phyloP scores from a whole-genome alignment of 2,888 invertebrate genomes.

The Caenorhabditis sp. region DNA sequence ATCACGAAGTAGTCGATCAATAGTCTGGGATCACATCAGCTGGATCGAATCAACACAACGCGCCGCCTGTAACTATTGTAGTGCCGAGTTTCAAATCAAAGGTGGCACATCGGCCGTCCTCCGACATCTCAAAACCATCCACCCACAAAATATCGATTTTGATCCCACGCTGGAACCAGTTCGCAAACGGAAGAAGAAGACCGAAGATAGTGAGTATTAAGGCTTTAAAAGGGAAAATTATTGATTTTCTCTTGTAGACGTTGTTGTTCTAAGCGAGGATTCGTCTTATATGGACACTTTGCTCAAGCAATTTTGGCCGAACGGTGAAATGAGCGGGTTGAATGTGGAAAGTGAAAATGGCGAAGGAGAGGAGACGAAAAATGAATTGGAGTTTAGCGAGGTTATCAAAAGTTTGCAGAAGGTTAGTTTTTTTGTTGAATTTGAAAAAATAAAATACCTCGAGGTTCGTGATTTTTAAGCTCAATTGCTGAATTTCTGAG shows the following conservation, averaged over 20 bases:
- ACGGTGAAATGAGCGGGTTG: background rate
- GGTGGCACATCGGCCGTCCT: constrained; percentile 35
- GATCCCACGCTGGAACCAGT: constrained; percentile 34
- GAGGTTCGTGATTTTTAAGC: too few species aligned
- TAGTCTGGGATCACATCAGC: constrained; percentile 33
- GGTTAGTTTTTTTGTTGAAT: constrained; percentile 7
- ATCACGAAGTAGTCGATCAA: constrained; percentile 26
- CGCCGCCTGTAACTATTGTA: constrained; percentile 27
- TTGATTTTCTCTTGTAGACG: too few species aligned
- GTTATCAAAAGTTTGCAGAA: constrained; percentile 27
- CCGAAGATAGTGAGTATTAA: background rate
- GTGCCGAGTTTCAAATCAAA: constrained; percentile 30
- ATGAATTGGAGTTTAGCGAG: constrained; percentile 33
- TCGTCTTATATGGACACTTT: constrained; percentile 31
- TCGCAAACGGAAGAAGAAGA: constrained; percentile 14
- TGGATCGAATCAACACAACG: constrained; percentile 15
- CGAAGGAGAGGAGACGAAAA: constrained; percentile 8
- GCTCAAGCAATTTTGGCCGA: constrained; percentile 18
- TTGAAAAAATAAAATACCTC: too few species aligned
- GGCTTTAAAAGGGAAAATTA: too few species aligned
- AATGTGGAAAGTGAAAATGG: background rate
- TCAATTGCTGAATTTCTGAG: too few species aligned
- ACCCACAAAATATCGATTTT: constrained; percentile 31
- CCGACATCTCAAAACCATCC: constrained; percentile 33
- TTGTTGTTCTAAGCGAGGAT: too few species aligned